Evolutionary conservation across 2,113 vertebrate genomes (phyloP).

Genomic region (Nymphicus hollandicus): DNA sequence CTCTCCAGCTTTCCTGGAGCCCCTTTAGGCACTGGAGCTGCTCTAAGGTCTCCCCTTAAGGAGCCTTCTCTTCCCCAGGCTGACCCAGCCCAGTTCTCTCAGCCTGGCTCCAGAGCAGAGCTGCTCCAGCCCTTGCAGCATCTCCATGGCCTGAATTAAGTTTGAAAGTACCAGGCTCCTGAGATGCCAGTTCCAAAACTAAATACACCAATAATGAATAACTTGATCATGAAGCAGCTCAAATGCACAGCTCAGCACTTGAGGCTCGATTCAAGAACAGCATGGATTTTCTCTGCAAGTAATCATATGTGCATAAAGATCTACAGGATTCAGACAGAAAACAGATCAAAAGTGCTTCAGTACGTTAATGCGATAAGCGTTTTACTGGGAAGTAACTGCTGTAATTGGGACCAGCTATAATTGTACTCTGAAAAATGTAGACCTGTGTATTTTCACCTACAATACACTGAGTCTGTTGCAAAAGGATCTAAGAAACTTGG

Average conservation of each 20-base stretch:
- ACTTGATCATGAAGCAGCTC: neutral
- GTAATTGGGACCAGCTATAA: neutral
- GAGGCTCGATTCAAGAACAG: neutral
- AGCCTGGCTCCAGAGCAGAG: neutral
- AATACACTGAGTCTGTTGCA: neutral
- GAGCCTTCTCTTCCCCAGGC: neutral
- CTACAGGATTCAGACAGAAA: neutral
- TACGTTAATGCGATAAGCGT: neutral
- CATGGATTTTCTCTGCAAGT: neutral
- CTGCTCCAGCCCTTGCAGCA: neutral
- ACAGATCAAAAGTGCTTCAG: neutral
- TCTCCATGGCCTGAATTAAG: neutral
- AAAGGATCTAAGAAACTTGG: neutral
- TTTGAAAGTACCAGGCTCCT: neutral
- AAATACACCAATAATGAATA: neutral
- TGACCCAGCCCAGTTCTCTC: neutral
- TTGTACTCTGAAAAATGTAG: neutral
- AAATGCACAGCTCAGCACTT: neutral
- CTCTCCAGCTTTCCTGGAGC: too few relatives aligned
- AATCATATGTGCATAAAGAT: neutral
- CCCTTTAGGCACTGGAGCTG: too few relatives aligned
- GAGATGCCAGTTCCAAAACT: neutral
- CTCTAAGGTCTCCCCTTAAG: too few relatives aligned
- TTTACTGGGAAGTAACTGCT: neutral
- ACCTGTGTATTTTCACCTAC: neutral